Evolutionary conservation across 2,888 invertebrate species (phyloP).

Genomic region (Hanleya hanleyi): DNA sequence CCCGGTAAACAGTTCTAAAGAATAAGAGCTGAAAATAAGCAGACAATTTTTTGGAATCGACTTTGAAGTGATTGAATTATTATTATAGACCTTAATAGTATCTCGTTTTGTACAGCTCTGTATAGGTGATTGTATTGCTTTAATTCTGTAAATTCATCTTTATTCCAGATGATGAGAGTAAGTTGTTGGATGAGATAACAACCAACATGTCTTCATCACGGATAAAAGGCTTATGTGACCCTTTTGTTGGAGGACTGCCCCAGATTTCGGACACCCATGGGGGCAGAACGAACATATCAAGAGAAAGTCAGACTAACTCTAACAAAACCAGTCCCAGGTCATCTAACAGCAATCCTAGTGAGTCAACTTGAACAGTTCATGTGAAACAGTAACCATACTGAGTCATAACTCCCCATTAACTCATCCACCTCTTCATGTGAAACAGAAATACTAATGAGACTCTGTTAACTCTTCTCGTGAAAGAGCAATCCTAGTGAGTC

Average conservation of each 20-base stretch:
- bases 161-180: conserved; percentile 58
- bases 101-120: neutral
- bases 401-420: too few species aligned
- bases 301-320: conserved; percentile 9
- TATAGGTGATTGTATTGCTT: neutral
- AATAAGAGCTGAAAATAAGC: too few species aligned
- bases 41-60: too few species aligned
- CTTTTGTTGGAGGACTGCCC: conserved; percentile 51
- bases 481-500: too few species aligned
- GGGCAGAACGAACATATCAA: conserved; percentile 2
- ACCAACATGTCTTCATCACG: conserved; percentile 57
- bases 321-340: neutral
- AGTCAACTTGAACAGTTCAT: too few species aligned
- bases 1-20: too few species aligned
- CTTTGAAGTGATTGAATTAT: too few species aligned
- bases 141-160: neutral
- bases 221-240: conserved; percentile 46
- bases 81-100: neutral
- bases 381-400: too few species aligned
- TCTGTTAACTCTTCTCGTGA: too few species aligned
- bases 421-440: too few species aligned
- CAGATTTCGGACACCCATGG: conserved; percentile 38
- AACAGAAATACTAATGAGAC: too few species aligned
- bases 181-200: conserved; percentile 66
- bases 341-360: neutral